These are phyloP conservation scores for Daphoenositta chrysoptera DNA, from an alignment of 2,113 vertebrate species.

Conservation along the genomic window DNA sequence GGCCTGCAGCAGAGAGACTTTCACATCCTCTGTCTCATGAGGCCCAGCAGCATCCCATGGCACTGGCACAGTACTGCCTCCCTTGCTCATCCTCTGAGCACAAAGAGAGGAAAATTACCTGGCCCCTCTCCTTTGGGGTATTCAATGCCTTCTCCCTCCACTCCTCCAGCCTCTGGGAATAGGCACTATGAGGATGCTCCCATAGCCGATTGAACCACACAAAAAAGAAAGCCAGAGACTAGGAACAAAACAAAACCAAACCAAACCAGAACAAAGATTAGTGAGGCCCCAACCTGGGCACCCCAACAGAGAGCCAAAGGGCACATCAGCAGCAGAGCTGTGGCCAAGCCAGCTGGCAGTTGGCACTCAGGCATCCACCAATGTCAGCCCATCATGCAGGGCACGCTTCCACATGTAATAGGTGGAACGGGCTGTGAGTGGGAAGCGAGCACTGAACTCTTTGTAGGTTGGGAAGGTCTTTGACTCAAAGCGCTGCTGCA, in stretches of 20 bases:
- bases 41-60: not conserved
- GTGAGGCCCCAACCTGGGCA: rapidly evolving
- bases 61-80: not conserved
- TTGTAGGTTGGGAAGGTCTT: constrained; percentile 94
- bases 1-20: not conserved
- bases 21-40: not conserved
- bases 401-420: constrained; percentile 99
- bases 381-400: constrained; percentile 86
- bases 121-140: not conserved
- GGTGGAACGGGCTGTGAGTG: constrained; percentile 89
- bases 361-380: constrained; percentile 79
- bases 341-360: not conserved
- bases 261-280: not conserved
- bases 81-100: not conserved
- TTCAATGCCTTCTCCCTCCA: not conserved
- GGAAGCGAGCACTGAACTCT: constrained; percentile 91
- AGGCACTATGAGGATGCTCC: not conserved
- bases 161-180: not conserved
- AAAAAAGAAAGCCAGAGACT: not conserved
- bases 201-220: not conserved
- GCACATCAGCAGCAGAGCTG: not conserved
- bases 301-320: not conserved
- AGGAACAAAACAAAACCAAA: not conserved
- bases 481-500: constrained; percentile 92
- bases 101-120: not conserved